These are phyloP conservation scores for Misgurnus anguillicaudatus DNA, from an alignment of 2,113 vertebrate species.

Conservation along the genomic window DNA sequence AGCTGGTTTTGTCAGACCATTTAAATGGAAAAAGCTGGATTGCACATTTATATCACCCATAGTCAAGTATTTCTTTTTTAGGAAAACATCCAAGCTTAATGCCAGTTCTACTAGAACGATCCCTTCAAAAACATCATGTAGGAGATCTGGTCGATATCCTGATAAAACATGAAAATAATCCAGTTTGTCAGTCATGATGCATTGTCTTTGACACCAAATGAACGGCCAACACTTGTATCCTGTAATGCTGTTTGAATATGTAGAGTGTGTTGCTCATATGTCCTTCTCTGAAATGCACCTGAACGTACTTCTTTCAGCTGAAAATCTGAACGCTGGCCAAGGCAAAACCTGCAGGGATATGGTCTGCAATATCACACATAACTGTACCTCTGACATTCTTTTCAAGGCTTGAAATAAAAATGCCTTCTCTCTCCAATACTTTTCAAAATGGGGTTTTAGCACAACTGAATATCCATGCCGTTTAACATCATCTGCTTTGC, in stretches of 20 bases:
- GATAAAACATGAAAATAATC: not conserved
- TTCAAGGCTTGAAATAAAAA: too few relatives aligned
- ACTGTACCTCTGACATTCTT: too few relatives aligned
- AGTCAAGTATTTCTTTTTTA: conserved; percentile 3
- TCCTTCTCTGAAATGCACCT: conserved; percentile 1
- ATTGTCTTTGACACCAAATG: conserved; percentile 2
- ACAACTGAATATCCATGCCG: conserved; percentile 19
- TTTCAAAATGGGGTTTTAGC: conserved; percentile 26
- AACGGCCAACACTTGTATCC: not conserved
- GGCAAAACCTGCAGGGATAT: conserved; percentile 12
- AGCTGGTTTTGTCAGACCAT: not conserved
- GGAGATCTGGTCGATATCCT: not conserved
- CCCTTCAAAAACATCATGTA: not conserved
- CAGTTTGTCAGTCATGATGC: not conserved
- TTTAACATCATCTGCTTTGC: conserved; percentile 32
- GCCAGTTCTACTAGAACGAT: not conserved
- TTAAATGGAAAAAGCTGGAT: not conserved
- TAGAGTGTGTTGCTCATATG: conserved; percentile 1
- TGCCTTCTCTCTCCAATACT: conserved; percentile 15
- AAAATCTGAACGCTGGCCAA: conserved; percentile 5
- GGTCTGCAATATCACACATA: not conserved
- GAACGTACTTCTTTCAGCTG: conserved; percentile 6
- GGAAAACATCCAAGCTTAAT: not conserved
- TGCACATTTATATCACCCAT: not conserved
- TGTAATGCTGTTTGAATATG: not conserved